Evolutionary conservation across 2,113 vertebrate genomes (phyloP).

Genomic region (Trichechus manatus): DNA sequence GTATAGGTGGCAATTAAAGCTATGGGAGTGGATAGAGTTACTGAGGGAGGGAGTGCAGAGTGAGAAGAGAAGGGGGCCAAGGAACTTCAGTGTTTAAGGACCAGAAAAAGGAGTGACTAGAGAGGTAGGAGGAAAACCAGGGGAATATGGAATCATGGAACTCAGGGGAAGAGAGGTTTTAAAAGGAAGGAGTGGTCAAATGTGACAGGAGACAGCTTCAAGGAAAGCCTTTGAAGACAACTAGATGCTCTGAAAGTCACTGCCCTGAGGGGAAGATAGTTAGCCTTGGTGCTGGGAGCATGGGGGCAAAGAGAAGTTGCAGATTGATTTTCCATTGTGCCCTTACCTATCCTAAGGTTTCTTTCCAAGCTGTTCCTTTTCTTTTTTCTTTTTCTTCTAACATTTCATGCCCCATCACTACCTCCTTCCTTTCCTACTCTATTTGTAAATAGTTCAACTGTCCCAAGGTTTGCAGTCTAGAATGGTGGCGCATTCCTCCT

Average conservation of each 20-base stretch:
- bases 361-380: not conserved
- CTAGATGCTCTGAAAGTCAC: not conserved
- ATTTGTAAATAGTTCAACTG: not conserved
- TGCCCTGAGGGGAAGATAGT: rapidly evolving
- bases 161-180: constrained; percentile 5
- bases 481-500: constrained; percentile 85
- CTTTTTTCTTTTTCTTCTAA: too few species aligned
- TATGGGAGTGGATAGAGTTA: not conserved
- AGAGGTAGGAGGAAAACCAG: not conserved
- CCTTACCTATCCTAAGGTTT: not conserved
- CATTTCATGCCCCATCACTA: not conserved
- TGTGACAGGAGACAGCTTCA: not conserved
- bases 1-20: not conserved
- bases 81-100: not conserved
- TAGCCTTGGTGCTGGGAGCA: not conserved
- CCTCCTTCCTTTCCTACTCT: not conserved
- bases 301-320: not conserved
- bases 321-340: not conserved
- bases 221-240: not conserved
- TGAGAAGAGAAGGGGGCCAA: not conserved
- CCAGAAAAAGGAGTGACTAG: not conserved
- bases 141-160: not conserved
- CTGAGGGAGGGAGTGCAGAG: not conserved
- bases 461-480: not conserved
- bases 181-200: not conserved